Base-by-base conservation (phyloP, 1,140 invertebrate species). In the Steinernema khuongi region DNA sequence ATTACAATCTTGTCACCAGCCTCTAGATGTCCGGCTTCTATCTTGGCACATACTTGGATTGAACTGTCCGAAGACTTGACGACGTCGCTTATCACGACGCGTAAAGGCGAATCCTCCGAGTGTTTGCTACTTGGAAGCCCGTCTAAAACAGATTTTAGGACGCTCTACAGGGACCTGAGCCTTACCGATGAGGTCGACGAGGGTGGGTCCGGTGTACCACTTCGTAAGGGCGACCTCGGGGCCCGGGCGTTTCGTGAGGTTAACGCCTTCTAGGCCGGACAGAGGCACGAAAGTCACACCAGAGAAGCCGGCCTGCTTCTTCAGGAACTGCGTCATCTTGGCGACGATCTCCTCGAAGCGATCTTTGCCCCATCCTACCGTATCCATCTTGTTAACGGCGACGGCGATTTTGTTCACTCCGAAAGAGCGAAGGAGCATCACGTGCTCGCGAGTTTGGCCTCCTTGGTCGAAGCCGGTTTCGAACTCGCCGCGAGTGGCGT, bases 401-500 rank as follows among this genome's bases (percentile, higher is more conserved):
- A 88, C 87, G 86, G 76, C 91, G 11, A 97, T 80, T 85, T 96
- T 93, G 76, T 89, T 90, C 0, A 97, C 92, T 43, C 92, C 88
- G 91, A 44, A 78, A 33, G 66, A 44, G 80, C 93, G 88, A 0
- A 96, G 91, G 1, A 99, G 87, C 17, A 99, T 86, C 19, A 96
- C 93, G 89, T 99, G 96, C 87, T 99, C 96, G 70, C 95, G 88
- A 0, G 96, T 99, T 88, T 99, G 96, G 30, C 96, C 96, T 18
- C 96, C 96, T 76, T 91, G 90, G 81, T 97, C 94, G 87, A 99
- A 99, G 1, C 96, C 96, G 68, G 94, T 96, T 87, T 99, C 96
- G 88, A 99, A 99, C 88, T 98, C 96, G 19, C 96, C 96, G 82
- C 91, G 89, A 0, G 89, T 89, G 0, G 95, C 93, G 89, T 99